Percentiles rank a stretch among this genome's conserved stretches.
These are phyloP conservation scores for Drosophila neocordata DNA, from an alignment of 1,140 invertebrate species.

Conservation along the genomic window DNA sequence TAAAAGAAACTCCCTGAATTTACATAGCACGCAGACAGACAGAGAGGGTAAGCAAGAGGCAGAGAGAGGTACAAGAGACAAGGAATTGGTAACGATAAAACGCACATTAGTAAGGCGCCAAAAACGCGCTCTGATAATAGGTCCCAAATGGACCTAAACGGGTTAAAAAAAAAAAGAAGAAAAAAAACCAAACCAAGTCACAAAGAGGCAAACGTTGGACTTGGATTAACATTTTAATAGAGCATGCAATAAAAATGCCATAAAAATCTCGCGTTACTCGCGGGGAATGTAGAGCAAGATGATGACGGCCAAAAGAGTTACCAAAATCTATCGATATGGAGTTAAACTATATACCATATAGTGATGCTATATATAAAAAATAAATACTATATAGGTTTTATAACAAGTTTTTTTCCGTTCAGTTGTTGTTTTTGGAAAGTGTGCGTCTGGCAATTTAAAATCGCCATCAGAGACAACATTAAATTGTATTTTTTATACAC, in stretches of 20 bases:
- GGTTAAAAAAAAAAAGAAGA: constrained; percentile 49
- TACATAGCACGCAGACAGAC: constrained; percentile 38
- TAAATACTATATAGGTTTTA: constrained; percentile 28
- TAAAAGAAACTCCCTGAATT: constrained; percentile 73
- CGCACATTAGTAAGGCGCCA: constrained; percentile 76
- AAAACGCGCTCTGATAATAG: constrained; percentile 68
- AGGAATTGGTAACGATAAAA: constrained; percentile 60
- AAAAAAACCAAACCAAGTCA: constrained; percentile 8
- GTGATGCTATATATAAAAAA: not conserved
- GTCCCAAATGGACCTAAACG: constrained; percentile 55
- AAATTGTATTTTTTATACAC: constrained; percentile 15
- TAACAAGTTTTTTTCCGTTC: constrained; percentile 27
- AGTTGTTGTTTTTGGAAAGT: constrained; percentile 30
- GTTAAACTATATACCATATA: too few relatives aligned
- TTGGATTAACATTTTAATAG: constrained; percentile 77
- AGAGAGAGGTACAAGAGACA: not conserved
- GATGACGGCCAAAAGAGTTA: not conserved
- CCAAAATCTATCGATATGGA: too few relatives aligned
- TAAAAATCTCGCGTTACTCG: constrained; percentile 56
- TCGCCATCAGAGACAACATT: constrained; percentile 21
- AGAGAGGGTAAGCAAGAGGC: not conserved
- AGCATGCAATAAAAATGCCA: constrained; percentile 64
- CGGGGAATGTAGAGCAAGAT: constrained; percentile 52
- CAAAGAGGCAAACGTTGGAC: constrained; percentile 32
- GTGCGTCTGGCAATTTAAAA: constrained; percentile 28